phyloP scores from a whole-genome alignment of 2,797 vertebrate species.

The Helicolenus hilgendorfi region DNA sequence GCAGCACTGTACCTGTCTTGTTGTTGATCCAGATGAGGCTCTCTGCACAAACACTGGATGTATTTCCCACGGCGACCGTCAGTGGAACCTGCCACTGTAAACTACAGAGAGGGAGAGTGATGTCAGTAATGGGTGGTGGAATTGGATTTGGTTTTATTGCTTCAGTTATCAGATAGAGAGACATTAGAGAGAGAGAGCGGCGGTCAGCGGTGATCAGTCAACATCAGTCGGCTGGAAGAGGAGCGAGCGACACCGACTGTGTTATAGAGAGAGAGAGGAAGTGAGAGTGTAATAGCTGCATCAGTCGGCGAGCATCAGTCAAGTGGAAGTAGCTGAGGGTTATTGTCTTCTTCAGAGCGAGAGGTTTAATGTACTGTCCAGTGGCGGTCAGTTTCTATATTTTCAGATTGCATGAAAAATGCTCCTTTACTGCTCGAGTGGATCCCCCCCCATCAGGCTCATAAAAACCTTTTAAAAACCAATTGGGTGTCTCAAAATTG shows the following conservation, averaged over 20 bases:
- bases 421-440: not conserved
- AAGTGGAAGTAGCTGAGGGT: constrained; percentile 31
- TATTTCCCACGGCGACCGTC: constrained; percentile 96
- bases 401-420: constrained; percentile 1
- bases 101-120: constrained; percentile 85
- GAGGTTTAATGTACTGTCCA: constrained; percentile 18
- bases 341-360: constrained; percentile 25
- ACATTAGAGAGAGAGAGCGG: constrained; percentile 45
- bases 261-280: not conserved
- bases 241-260: constrained; percentile 22
- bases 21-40: constrained; percentile 98
- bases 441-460: not conserved
- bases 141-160: constrained; percentile 63
- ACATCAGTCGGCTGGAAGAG: constrained; percentile 55
- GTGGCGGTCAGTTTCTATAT: not conserved
- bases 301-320: constrained; percentile 39
- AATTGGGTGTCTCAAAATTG: constrained; percentile 11
- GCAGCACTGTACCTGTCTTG: constrained; percentile 92
- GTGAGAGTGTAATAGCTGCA: constrained; percentile 41
- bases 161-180: constrained; percentile 52
- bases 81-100: constrained; percentile 97
- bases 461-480: constrained; percentile 1
- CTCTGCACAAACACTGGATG: constrained; percentile 92
- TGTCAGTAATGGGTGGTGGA: constrained; percentile 37
- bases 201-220: constrained; percentile 28